Evolutionary conservation across 2,888 invertebrate genomes (phyloP), one percentile per base, ranked within the genome.

Genomic region (Protophormia terraenovae): DNA sequence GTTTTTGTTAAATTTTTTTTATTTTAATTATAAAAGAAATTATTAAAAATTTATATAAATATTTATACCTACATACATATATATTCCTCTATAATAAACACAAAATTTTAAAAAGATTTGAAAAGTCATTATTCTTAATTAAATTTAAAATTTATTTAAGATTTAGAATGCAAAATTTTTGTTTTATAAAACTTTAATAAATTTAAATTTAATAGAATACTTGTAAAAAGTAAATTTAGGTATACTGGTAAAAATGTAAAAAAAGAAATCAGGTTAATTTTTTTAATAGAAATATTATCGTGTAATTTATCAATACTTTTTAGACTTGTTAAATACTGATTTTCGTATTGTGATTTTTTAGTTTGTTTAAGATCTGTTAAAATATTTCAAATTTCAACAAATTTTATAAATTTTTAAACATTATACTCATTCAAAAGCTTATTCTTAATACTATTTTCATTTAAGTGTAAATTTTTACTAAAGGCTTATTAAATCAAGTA

Each of bases 1-100:
- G 29, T 69, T 78, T n/a, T 62, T 79, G 53, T 72, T 75, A 60
- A 72, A 72, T 60, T 29, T 72, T 58, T 72, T 72, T 62, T 41
- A 72, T 58, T 41, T 50, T 50, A 60, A 29, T 60, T 41, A 7
- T 60, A 60, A 62, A 47, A 29, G 1, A 19, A 58, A 53, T 24
- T 53, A 53, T 53, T 66, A n/a, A 35, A 53, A 22, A 16, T 45
- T 67, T 58, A 32, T 22, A 32, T 60, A 73, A 32, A 60, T 45
- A 41, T 32, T 29, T 45, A 73, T 60, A 27, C 19, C n/a, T n/a
- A n/a, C 19, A 22, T 38, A 58, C n/a, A 67, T 47, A 16, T 6
- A 53, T 69, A 69, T 60, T n/a, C n/a, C 32, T 32, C 22, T 47
- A 32, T 47, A 45, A 29, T 72, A 32, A 72, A 60, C 12, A 55